Base-by-base conservation (phyloP, 2,113 vertebrate genomes). In the Ariopsis seemanni region DNA sequence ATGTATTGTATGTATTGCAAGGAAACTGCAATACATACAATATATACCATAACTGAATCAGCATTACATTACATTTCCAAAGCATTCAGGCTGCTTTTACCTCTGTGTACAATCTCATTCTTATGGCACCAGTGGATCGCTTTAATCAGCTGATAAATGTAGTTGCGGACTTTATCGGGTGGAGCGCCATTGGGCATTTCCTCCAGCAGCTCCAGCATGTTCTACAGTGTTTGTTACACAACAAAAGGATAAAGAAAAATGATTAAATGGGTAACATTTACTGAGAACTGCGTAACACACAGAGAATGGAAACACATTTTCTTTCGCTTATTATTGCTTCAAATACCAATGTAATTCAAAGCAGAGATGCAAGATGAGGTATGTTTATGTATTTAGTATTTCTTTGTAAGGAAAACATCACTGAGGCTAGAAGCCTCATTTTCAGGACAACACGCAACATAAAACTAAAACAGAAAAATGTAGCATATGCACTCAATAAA, bases 111-210 rank as follows among this genome's bases (percentile, higher is more conserved):
- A 50, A 99, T 99, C 90, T 99, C 98, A 87, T 99, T 99, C 94
- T 98, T 99, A 94, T 99, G 98, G 94, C 98, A 99, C 98, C 98
- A 99, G 92, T 99, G 97, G 95, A 99, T 99, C 90, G 98, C 98
- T 95, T 99, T 99, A 92, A 99, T 99, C 90, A 99, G 95, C 92
- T 99, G 98, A 92, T 97, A 99, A 92, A 99, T 99, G 91, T 99
- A 99, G 91, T 97, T 99, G 93, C 98, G 96, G 84, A 99, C 98
- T 96, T 99, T 99, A 90, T 99, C 98, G 67, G 97, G 97, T 72
- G 96, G 96, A 30, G 98, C 98, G 85, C 98, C 98, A 88, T 97
- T 99, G 90, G 98, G 98, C 95, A 99, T 96, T 93, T 99, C 98
- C 95, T 99, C 98, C 90, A 99, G 93, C 87, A 99, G 95, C 93